These are phyloP conservation scores for Melanotaenia duboulayi DNA, from an alignment of 2,113 vertebrate genomes.

Conservation along the genomic window DNA sequence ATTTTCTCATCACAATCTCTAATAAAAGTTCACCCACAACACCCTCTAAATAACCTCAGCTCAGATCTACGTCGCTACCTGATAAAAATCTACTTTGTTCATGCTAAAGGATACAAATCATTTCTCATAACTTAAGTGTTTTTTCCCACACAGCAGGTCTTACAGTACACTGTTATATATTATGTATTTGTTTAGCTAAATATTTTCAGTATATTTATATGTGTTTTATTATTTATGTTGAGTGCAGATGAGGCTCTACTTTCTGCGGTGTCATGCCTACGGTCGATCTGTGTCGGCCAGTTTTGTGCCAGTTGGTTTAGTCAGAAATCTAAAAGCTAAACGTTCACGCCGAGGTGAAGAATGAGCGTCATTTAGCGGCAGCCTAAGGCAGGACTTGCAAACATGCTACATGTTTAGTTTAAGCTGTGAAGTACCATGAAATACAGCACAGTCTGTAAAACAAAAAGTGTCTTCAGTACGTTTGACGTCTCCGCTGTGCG, in stretches of 20 bases:
- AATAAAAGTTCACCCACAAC: conserved; percentile 14
- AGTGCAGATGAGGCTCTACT: conserved; percentile 49
- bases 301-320: conserved; percentile 28
- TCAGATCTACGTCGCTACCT: conserved; percentile 37
- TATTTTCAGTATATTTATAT: conserved; percentile 71
- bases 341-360: conserved; percentile 27
- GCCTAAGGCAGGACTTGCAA: conserved; percentile 9
- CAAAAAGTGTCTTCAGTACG: not conserved
- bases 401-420: conserved; percentile 50
- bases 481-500: conserved; percentile 19
- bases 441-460: conserved; percentile 28
- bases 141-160: conserved; percentile 42
- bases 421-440: conserved; percentile 16
- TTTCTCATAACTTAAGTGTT: conserved; percentile 54
- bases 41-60: conserved; percentile 23
- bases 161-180: conserved; percentile 47
- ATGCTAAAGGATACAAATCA: conserved; percentile 73
- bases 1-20: conserved; percentile 17
- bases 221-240: too few species aligned
- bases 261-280: conserved; percentile 53
- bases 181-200: conserved; percentile 63
- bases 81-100: conserved; percentile 61
- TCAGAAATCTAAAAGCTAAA: conserved; percentile 52
- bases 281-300: conserved; percentile 18
- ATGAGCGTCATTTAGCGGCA: conserved; percentile 31